These are phyloP conservation scores for Notamacropus eugenii DNA, from an alignment of 2,797 vertebrate species.

Conservation along the genomic window DNA sequence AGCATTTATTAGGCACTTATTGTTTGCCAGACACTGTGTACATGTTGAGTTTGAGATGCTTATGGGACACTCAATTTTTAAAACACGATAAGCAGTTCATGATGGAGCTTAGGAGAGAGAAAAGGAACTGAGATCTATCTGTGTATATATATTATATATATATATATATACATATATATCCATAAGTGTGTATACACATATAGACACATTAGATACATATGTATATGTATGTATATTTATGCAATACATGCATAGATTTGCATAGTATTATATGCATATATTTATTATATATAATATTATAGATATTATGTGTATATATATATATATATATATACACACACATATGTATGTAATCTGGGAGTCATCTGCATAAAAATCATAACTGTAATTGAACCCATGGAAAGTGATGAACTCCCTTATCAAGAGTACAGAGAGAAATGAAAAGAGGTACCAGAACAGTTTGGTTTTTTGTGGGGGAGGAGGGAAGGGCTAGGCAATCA, in stretches of 20 bases:
- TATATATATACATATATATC: not conserved
- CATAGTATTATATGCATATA: not conserved
- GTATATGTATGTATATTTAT: too few species aligned
- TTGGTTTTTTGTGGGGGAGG: too few species aligned
- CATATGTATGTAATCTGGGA: not conserved
- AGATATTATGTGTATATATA: not conserved
- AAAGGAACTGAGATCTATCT: not conserved
- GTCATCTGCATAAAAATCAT: not conserved
- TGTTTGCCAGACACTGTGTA: not conserved
- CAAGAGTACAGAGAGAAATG: not conserved
- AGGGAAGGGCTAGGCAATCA: too few species aligned
- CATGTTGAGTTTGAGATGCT: not conserved
- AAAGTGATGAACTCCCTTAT: not conserved
- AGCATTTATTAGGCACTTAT: not conserved
- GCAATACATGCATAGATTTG: not conserved
- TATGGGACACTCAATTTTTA: not conserved
- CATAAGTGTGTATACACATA: too few species aligned
- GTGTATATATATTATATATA: rapidly evolving
- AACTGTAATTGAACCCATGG: not conserved
- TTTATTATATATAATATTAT: not conserved
- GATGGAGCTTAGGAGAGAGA: not conserved
- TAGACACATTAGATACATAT: too few species aligned
- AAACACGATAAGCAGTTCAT: not conserved
- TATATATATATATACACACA: too few species aligned
- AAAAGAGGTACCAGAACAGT: not conserved